phyloP scores from a whole-genome alignment of 2,888 invertebrate genomes.

The Gastracanthus pulcherrimus region DNA sequence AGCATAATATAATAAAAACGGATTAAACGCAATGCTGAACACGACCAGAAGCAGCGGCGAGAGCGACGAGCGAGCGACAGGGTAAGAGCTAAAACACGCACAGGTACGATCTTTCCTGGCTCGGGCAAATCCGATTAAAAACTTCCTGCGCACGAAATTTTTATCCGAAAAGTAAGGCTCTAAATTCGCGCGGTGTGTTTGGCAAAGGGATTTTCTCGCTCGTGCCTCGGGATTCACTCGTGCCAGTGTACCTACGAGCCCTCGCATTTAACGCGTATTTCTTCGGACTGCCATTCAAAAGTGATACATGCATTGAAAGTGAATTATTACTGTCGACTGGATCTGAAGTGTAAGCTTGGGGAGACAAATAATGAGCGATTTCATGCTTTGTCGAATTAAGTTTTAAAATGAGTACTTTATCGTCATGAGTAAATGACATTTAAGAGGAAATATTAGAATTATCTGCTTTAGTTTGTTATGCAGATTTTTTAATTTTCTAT shows the following conservation, averaged over 20 bases:
- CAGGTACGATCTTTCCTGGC: slow-evolving; percentile 13
- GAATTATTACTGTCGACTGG: too few species aligned
- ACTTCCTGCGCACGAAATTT: slow-evolving; percentile 55
- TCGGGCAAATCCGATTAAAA: slow-evolving; percentile 60
- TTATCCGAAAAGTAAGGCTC: slow-evolving; percentile 71
- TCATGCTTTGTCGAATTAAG: too few species aligned
- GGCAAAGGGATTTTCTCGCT: slow-evolving; percentile 73
- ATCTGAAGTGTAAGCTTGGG: too few species aligned
- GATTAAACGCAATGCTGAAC: background rate
- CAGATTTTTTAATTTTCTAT: too few species aligned
- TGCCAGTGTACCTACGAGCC: background rate
- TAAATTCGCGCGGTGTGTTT: slow-evolving; percentile 74
- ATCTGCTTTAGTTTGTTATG: too few species aligned
- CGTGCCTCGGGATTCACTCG: slow-evolving; percentile 67
- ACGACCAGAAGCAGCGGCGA: background rate
- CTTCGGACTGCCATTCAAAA: background rate
- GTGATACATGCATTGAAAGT: background rate
- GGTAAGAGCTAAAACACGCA: too few species aligned
- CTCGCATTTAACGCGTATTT: slow-evolving; percentile 15
- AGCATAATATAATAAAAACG: background rate
- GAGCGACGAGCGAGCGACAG: too few species aligned
- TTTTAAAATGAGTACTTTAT: too few species aligned
- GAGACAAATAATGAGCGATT: too few species aligned
- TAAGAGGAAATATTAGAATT: too few species aligned
- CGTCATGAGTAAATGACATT: too few species aligned